phyloP scores from a whole-genome alignment of 2,888 invertebrate genomes.

The Drosophila parthenogenetica region DNA sequence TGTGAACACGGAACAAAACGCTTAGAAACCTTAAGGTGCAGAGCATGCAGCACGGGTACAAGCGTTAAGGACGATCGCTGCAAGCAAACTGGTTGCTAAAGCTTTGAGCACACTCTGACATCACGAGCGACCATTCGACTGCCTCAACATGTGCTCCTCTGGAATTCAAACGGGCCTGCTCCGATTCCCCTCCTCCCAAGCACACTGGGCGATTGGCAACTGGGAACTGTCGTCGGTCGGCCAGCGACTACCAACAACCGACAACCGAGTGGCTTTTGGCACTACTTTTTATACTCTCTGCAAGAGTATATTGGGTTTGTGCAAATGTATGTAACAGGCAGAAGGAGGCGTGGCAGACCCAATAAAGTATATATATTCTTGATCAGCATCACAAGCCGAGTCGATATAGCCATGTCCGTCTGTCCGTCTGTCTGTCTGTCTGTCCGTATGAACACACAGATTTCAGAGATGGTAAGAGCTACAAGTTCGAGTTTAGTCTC shows the following conservation, averaged over 20 bases:
- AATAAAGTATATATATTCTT: too few relatives aligned
- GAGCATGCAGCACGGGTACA: slow-evolving; percentile 3
- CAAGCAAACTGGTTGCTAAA: slow-evolving; percentile 66
- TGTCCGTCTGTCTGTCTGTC: too few relatives aligned
- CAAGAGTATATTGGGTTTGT: too few relatives aligned
- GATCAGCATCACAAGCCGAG: too few relatives aligned
- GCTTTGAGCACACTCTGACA: slow-evolving; percentile 30
- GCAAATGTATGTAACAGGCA: too few relatives aligned
- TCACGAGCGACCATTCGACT: slow-evolving; percentile 37
- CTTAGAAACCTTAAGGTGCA: slow-evolving; percentile 9
- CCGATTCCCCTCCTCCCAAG: neutral
- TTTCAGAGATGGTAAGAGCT: too few relatives aligned
- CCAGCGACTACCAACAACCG: slow-evolving; percentile 8
- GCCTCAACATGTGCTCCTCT: slow-evolving; percentile 61
- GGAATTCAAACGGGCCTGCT: slow-evolving; percentile 23
- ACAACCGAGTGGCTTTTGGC: slow-evolving; percentile 30
- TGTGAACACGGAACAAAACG: slow-evolving; percentile 7
- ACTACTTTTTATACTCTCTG: too few relatives aligned
- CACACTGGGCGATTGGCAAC: slow-evolving; percentile 9
- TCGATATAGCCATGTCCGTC: too few relatives aligned
- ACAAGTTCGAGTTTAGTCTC: too few relatives aligned
- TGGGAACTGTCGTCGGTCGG: slow-evolving; percentile 6
- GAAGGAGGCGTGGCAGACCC: too few relatives aligned
- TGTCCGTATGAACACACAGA: too few relatives aligned
- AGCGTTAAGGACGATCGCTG: slow-evolving; percentile 74